Evolutionary conservation across 2,797 vertebrate species (phyloP).

Genomic region (Labeo calbasu): DNA sequence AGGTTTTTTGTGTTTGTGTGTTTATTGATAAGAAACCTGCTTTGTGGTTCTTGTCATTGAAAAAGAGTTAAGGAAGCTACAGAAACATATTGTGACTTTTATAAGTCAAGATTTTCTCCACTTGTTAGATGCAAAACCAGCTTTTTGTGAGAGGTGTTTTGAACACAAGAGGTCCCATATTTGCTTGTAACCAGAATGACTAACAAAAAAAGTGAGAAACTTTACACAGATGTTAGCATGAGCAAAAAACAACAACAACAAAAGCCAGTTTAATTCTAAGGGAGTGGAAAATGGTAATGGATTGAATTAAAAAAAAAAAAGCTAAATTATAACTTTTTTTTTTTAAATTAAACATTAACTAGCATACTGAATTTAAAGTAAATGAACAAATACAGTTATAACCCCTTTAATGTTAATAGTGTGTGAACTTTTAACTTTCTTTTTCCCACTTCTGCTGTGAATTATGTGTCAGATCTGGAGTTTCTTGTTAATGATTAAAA

Average conservation of each 20-base stretch:
- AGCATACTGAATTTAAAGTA: background rate
- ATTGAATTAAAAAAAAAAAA: background rate
- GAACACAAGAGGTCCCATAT: background rate
- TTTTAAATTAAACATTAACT: background rate
- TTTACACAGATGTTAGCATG: background rate
- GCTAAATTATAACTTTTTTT: background rate
- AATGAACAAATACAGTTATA: background rate
- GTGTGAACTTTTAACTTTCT: background rate
- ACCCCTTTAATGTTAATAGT: slow-evolving; percentile 7
- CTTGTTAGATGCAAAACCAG: background rate
- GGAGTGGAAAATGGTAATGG: background rate
- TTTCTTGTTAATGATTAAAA: slow-evolving; percentile 3
- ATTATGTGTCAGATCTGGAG: background rate
- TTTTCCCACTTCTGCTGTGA: slow-evolving; percentile 1
- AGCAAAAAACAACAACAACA: background rate
- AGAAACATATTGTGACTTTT: background rate
- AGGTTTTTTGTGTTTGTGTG: background rate
- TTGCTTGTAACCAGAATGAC: background rate
- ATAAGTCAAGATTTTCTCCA: background rate
- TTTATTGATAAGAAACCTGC: background rate
- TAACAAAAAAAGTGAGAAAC: background rate
- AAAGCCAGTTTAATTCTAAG: background rate
- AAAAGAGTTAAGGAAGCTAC: too few species aligned
- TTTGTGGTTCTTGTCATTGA: background rate
- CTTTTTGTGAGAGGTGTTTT: background rate